Conservation (phyloP, 2,888 invertebrate genomes). For the Stramonita haemastoma region DNA sequence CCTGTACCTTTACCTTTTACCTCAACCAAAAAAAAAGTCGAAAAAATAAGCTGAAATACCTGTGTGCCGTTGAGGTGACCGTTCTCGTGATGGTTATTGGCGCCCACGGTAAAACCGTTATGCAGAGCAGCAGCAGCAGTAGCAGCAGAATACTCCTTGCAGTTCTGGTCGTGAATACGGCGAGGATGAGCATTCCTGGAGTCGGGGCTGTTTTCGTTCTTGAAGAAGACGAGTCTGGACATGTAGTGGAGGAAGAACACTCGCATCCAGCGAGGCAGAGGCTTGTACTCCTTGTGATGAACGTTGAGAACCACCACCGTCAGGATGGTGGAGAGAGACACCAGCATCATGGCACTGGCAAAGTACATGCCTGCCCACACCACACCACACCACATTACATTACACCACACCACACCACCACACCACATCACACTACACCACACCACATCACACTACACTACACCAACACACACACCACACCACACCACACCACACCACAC, state of each 20-base stretch:
- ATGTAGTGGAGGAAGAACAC: slow-evolving; percentile 15
- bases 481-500: too few relatives aligned
- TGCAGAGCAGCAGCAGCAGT: not conserved
- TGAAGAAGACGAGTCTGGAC: slow-evolving; percentile 27
- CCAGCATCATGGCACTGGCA: slow-evolving; percentile 41
- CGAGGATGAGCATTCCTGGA: not conserved
- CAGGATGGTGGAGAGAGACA: slow-evolving; percentile 44
- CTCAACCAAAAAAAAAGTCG: too few relatives aligned
- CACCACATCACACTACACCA: too few relatives aligned
- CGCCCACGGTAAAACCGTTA: not conserved
- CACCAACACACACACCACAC: too few relatives aligned
- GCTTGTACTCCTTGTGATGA: slow-evolving; percentile 38
- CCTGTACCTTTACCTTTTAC: too few relatives aligned
- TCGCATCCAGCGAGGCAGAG: slow-evolving; percentile 41
- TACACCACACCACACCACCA: too few relatives aligned
- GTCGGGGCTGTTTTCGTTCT: not conserved
- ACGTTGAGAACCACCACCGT: slow-evolving; percentile 46
- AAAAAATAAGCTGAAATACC: not conserved
- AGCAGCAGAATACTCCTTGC: too few relatives aligned
- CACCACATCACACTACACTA: too few relatives aligned
- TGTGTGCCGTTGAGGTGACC: not conserved
- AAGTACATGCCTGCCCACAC: slow-evolving; percentile 43
- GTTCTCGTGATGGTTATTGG: not conserved
- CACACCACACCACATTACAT: too few relatives aligned
- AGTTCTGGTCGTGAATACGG: not conserved